A percentile compares a stretch with the other conserved stretches of the same genome.
Conservation (phyloP, 2,888 invertebrate species). For the Drosophila buzzatii region DNA sequence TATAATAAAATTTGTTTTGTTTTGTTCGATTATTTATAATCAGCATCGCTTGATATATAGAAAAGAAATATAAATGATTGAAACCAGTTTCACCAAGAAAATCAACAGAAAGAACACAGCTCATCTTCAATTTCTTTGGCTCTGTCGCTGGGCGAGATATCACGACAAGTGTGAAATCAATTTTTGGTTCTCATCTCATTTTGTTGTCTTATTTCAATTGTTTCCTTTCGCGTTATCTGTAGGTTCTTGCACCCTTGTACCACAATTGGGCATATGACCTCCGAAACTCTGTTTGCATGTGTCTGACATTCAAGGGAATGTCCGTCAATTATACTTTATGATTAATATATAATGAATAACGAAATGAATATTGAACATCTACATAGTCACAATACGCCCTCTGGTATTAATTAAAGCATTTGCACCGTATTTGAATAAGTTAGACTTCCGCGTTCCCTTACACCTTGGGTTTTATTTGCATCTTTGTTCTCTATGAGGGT, state of each 20-base stretch:
- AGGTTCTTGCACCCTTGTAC: slow-evolving; percentile 37
- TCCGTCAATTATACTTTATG: not conserved
- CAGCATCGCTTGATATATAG: slow-evolving; percentile 33
- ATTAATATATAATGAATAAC: not conserved
- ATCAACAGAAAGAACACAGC: slow-evolving; percentile 8
- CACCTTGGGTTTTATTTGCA: not conserved
- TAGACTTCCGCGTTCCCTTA: not conserved
- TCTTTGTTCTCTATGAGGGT: not conserved
- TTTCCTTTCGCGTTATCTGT: slow-evolving; percentile 36
- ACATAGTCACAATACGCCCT: no score
- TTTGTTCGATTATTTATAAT: slow-evolving; percentile 67
- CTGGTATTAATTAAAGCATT: not conserved
- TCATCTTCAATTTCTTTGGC: slow-evolving; percentile 4
- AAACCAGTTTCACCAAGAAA: slow-evolving; percentile 38
- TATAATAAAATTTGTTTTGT: slow-evolving; percentile 42
- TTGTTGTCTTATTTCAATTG: not conserved
- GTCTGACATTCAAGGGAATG: slow-evolving; percentile 12
- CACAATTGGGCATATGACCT: slow-evolving; percentile 26
- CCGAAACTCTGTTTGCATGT: slow-evolving; percentile 19
- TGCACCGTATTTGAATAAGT: not conserved
- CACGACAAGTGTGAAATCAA: slow-evolving; percentile 49
- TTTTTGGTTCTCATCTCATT: not conserved
- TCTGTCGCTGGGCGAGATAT: slow-evolving; percentile 43
- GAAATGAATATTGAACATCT: slow-evolving; percentile 5
- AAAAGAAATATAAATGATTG: slow-evolving; percentile 4